phyloP scores from a whole-genome alignment of 2,113 vertebrate species.

The Athene cunicularia region DNA sequence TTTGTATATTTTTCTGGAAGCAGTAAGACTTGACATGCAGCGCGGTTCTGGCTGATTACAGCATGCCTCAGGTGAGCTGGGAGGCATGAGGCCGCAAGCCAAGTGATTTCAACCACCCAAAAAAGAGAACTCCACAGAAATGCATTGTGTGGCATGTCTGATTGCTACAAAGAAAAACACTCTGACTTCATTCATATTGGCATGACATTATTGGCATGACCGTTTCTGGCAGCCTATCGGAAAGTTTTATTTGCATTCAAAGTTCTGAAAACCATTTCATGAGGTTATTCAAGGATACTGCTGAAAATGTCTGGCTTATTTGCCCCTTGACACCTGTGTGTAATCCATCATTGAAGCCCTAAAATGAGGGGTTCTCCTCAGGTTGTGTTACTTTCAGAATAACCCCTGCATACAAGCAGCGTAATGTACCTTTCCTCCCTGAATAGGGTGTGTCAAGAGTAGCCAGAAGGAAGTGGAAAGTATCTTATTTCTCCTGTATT shows the following conservation, averaged over 20 bases:
- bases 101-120: constrained; percentile 35
- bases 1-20: constrained; percentile 10
- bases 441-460: not conserved
- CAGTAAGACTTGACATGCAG: constrained; percentile 23
- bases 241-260: constrained; percentile 36
- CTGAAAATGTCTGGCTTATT: not conserved
- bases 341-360: constrained; percentile 16
- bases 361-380: not conserved
- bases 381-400: not conserved
- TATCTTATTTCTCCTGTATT: constrained; percentile 2
- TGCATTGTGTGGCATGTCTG: constrained; percentile 27
- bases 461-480: not conserved
- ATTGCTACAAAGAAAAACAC: constrained; percentile 36
- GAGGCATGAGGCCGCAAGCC: constrained; percentile 13
- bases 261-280: constrained; percentile 30
- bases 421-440: not conserved
- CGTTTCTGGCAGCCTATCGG: not conserved
- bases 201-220: constrained; percentile 5
- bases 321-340: constrained; percentile 27
- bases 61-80: constrained; percentile 46
- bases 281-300: not conserved
- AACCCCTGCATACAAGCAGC: not conserved
- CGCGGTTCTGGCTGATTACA: constrained; percentile 29
- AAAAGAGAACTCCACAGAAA: constrained; percentile 51
- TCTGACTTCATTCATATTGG: not conserved